Percentiles rank a stretch among this genome's conserved stretches.
These are phyloP conservation scores for Hyles vespertilio DNA, from an alignment of 1,140 invertebrate species.

Conservation along the genomic window DNA sequence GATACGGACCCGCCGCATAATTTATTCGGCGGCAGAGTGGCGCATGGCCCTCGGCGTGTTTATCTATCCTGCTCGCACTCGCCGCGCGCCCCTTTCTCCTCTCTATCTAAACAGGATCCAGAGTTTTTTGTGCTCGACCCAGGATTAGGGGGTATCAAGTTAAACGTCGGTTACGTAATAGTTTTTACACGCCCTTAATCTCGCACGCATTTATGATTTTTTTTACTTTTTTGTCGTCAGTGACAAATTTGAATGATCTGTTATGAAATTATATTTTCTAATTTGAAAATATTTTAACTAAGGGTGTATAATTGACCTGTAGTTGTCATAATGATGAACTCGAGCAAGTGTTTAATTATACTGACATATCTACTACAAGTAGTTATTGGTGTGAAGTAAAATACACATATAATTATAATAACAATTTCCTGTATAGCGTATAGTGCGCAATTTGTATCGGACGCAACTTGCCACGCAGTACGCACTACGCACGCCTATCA, in stretches of 20 bases:
- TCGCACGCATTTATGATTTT: slow-evolving; percentile 17
- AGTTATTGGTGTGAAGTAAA: no score
- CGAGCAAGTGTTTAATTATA: no score
- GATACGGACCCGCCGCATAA: slow-evolving; percentile 39
- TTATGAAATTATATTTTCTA: no score
- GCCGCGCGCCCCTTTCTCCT: slow-evolving; percentile 23
- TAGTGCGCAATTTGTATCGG: no score
- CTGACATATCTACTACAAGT: no score
- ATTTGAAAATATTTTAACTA: no score
- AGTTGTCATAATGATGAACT: no score
- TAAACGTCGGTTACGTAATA: slow-evolving; percentile 65
- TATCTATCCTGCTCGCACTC: slow-evolving; percentile 15
- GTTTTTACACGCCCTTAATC: slow-evolving; percentile 64
- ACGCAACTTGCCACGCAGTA: no score
- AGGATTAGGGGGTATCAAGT: slow-evolving; percentile 57
- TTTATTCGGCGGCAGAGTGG: slow-evolving; percentile 68
- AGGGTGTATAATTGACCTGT: no score
- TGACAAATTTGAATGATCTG: neutral
- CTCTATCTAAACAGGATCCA: slow-evolving; percentile 44
- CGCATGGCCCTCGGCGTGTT: slow-evolving; percentile 51
- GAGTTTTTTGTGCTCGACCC: slow-evolving; percentile 49
- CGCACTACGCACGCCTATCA: no score
- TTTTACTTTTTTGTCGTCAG: neutral
- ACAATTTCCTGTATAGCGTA: no score
- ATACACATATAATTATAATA: no score